Evolutionary conservation across 2,113 vertebrate species (phyloP), one percentile per base, ranked within the genome.

Genomic region (Sinosuthora webbiana): DNA sequence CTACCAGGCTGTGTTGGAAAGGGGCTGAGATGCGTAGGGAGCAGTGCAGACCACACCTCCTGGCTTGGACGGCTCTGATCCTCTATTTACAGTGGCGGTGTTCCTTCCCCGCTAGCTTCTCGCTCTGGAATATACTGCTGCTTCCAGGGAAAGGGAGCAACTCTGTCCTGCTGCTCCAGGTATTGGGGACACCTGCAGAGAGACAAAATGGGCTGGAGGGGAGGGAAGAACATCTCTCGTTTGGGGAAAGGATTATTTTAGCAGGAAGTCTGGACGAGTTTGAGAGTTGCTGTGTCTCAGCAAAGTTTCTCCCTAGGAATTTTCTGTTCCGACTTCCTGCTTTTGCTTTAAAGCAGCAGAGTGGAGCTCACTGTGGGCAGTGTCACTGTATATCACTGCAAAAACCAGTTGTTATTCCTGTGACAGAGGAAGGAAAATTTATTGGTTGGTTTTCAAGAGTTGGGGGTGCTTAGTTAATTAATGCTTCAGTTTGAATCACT

Each of bases 21-120:
- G 60, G 78, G 89, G 80, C 59, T 53, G 86, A 49, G 90, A 83
- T 86, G 68, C 7, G 11, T 24, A 25, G 64, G 79, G 83, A 95
- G 86, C 59, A 7, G 19, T 64, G 87, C 83, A 94, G 68, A 94
- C 93, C 93, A 92, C 94, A 89, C 94, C 94, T 95, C 94, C 85
- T 45, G n/a, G 82, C 63, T 37, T 19, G 93, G 78, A 70, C 60
- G 59, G 93, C 82, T 92, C 78, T 16, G 75, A 55, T 59, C 7
- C 62, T 91, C 55, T 80, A 2, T 90, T 91, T 87, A 19, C 79
- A 39, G 88, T 62, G 59, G 63, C 8, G 0, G 78, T 30, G 85
- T n/a, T 85, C 3, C 5, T 70, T 77, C 90, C 41, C 57, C 0
- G 3, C n/a, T 47, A 10, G 88, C 62, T 83, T 39, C 78, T 8